Evolutionary conservation across 2,113 vertebrate species (phyloP).

Genomic region (Antennarius striatus): DNA sequence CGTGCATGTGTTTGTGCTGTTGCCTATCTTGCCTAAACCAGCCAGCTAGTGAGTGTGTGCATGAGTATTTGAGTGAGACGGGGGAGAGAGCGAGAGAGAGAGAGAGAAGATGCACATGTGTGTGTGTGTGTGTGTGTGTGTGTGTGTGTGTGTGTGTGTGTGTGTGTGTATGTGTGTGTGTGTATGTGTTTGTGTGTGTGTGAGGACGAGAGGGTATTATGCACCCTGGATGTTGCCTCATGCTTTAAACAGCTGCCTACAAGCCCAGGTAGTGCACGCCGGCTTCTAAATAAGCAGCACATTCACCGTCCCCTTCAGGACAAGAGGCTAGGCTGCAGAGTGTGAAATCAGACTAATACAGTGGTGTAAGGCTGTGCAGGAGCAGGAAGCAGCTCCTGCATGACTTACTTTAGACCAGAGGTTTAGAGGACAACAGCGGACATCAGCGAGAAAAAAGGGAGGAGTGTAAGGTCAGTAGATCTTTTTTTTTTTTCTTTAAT

Average conservation of each 20-base stretch:
- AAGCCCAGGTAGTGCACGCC: constrained; percentile 80
- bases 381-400: constrained; percentile 74
- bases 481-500: constrained; percentile 63
- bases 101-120: constrained; percentile 37
- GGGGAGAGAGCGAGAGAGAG: constrained; percentile 19
- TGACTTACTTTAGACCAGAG: constrained; percentile 74
- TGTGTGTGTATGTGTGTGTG: constrained; percentile 41
- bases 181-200: constrained; percentile 49
- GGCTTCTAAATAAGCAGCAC: constrained; percentile 84
- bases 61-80: constrained; percentile 54
- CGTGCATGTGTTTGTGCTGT: constrained; percentile 43
- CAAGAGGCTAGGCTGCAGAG: constrained; percentile 80
- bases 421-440: constrained; percentile 79
- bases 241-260: constrained; percentile 83
- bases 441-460: constrained; percentile 64
- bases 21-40: constrained; percentile 59
- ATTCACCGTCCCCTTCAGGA: constrained; percentile 83
- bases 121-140: neutral
- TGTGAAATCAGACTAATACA: constrained; percentile 84
- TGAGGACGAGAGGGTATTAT: constrained; percentile 77
- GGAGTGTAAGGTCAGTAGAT: constrained; percentile 82
- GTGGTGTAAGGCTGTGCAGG: constrained; percentile 72
- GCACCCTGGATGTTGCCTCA: constrained; percentile 83
- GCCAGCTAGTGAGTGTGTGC: constrained; percentile 59
- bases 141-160: constrained; percentile 3